Conservation (phyloP, 2,797 vertebrate species). For the Bufotes viridis region DNA sequence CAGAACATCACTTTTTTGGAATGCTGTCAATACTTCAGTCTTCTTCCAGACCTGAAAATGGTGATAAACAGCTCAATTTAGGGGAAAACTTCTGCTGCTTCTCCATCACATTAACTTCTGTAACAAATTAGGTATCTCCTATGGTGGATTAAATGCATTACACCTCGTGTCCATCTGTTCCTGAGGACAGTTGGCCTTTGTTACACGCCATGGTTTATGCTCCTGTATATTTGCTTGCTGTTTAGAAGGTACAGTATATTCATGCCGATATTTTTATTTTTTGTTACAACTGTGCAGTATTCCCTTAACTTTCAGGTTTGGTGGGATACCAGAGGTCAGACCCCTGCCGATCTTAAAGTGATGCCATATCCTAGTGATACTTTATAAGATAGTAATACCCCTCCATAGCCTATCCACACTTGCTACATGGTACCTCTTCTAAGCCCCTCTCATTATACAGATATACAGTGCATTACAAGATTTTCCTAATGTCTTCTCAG, state of each 20-base stretch:
- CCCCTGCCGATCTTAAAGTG: no score
- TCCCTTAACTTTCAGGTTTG: no score
- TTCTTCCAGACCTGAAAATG: not conserved
- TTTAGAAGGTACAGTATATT: not conserved
- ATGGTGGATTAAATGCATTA: conserved; percentile 18
- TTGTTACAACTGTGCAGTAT: not conserved
- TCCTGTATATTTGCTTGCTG: not conserved
- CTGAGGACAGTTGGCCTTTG: conserved; percentile 13
- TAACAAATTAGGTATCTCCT: conserved; percentile 18
- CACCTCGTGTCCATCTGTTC: conserved; percentile 26
- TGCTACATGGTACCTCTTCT: no score
- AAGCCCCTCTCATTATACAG: no score
- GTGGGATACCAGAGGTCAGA: no score
- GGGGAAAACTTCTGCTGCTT: not conserved
- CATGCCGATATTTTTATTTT: not conserved
- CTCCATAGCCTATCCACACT: no score
- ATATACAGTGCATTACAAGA: no score
- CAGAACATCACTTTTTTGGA: not conserved
- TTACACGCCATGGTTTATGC: not conserved
- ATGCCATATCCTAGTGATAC: no score
- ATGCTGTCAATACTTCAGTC: not conserved
- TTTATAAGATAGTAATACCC: no score
- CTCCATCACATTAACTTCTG: not conserved
- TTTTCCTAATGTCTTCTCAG: no score
- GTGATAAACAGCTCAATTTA: conserved; percentile 16